Conservation (phyloP, 2,113 vertebrate genomes). For the Nothocercus julius region DNA sequence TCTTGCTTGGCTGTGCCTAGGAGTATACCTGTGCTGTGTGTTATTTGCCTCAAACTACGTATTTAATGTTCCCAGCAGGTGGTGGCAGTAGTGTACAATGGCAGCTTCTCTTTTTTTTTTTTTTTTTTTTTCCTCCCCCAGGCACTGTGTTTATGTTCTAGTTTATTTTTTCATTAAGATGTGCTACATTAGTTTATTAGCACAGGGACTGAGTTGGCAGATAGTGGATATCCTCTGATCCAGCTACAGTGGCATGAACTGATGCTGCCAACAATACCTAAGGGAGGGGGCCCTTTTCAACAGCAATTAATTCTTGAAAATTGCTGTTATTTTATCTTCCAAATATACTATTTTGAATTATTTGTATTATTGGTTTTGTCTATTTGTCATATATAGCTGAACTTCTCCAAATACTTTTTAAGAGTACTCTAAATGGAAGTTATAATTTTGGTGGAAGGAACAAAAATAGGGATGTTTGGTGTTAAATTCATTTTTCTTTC, state of each 20-base stretch:
- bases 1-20: neutral
- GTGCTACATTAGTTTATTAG: neutral
- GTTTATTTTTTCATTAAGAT: neutral
- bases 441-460: neutral
- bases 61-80: neutral
- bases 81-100: neutral
- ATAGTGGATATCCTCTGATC: too few species aligned
- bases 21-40: neutral
- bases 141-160: too few species aligned
- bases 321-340: neutral
- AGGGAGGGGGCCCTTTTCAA: neutral
- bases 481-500: neutral
- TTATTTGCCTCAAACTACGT: neutral
- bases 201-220: neutral
- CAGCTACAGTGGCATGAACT: too few species aligned
- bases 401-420: neutral
- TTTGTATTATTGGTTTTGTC: neutral
- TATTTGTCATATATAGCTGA: fast-evolving
- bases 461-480: neutral
- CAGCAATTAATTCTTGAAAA: neutral
- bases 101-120: fast-evolving
- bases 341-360: neutral
- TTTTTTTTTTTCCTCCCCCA: too few species aligned
- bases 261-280: fast-evolving
- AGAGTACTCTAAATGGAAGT: neutral